Base-by-base conservation (phyloP, 2,113 vertebrate species). In the Tetrao urogallus region DNA sequence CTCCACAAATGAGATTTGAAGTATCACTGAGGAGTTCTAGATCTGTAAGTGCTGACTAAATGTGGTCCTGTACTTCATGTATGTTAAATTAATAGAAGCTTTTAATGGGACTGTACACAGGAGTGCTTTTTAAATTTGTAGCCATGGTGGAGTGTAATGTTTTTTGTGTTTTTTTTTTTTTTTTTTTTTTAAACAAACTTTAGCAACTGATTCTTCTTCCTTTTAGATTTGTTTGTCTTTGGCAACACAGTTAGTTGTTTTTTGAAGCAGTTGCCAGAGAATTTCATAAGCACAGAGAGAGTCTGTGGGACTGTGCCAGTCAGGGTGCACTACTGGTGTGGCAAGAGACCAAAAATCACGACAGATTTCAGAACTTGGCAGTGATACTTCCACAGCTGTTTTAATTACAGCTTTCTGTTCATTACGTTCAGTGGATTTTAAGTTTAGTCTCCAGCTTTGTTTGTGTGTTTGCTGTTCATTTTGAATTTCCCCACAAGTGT, bases 231-330 rank as follows among this genome's bases (percentile, higher is more conserved):
- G 32, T 80, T 85, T 22, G 47, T 74, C 47, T 91, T 92, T 3
- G 85, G n/a, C 69, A 84, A 48, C 27, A 24, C 11, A 42, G 21
- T 73, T 65, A 42, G 21, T 73, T 65, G 43, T 85, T 75, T 66
- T 90, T 92, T 92, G 64, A 91, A 89, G 71, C 71, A 71, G 16
- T 54, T 94, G 14, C 71, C 75, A 93, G 64, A 43, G 82, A 63
- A 56, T 85, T 82, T 87, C 28, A 15, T 38, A 87, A 85, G 25
- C 40, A 11, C 25, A 73, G 47, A 40, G 86, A 79, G 58, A 82
- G 60, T 92, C 61, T 86, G 42, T 79, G 25, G 42, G 54, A 73
- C 40, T 0, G 5, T 8, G n/a, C 60, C 22, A 64, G 45, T 71
- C 67, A 47, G 57, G 72, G 50, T 3, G 0, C 22, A 50, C 42